phyloP scores from a whole-genome alignment of 1,140 invertebrate species.

The Brachystomella parvula region DNA sequence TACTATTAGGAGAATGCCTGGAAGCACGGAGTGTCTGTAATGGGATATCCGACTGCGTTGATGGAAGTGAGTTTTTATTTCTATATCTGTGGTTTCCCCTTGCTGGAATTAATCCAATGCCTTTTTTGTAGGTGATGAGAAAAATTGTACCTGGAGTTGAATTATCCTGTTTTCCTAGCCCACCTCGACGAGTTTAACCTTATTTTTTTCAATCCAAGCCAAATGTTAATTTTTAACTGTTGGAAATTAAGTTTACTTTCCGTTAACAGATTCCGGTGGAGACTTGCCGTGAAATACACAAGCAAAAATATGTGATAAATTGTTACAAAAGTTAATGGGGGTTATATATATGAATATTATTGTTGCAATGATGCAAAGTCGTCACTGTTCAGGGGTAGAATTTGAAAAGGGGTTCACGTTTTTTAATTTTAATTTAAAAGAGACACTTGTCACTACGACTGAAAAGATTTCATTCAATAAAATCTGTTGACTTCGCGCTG shows the following conservation, averaged over 20 bases:
- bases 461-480: too few species aligned
- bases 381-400: too few species aligned
- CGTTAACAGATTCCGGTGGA: too few species aligned
- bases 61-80: slow-evolving; percentile 53
- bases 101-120: slow-evolving; percentile 68
- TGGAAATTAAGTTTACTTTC: neutral
- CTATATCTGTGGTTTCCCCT: too few species aligned
- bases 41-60: slow-evolving; percentile 53
- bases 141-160: slow-evolving; percentile 35
- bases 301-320: too few species aligned
- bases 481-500: too few species aligned
- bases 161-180: neutral
- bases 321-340: too few species aligned
- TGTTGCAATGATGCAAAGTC: too few species aligned
- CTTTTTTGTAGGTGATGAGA: slow-evolving; percentile 40
- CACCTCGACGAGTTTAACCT: neutral
- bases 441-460: too few species aligned
- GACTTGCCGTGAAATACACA: too few species aligned
- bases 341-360: too few species aligned
- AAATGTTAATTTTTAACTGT: neutral
- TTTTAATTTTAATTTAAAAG: too few species aligned
- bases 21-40: slow-evolving; percentile 7
- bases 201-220: neutral
- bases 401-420: neutral
- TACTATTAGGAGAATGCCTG: slow-evolving; percentile 9